Base-by-base conservation (phyloP, 1,140 invertebrate genomes). In the Halesus radiatus region DNA sequence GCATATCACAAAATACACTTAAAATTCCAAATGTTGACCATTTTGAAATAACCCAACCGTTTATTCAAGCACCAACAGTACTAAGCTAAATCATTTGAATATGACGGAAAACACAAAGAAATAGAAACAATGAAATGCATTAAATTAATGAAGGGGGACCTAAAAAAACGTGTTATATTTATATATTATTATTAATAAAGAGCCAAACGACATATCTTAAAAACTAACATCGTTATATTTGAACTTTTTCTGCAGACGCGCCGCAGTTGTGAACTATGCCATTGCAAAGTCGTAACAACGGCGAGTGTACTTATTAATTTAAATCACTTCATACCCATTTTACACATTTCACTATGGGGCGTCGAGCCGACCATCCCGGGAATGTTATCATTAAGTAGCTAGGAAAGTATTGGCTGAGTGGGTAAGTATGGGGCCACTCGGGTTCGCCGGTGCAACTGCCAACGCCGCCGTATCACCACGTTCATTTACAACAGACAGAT, bases 141-240 rank as follows among this genome's bases (percentile, higher is more conserved):
- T 75, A 75, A 78, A 78, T 70, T 50, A 78, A 79, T 26, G 74
- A 54, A 78, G 76, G 68, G 81, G 73, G 16, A 82, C 81, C 81
- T 80, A 77, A 80, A 76, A 78, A 79, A 81, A 80, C 58, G 78
- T 70, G 68, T 80, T 18, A 70, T 70, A 58, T 73, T 54, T 32
- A 78, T 82, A 82, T 81, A 81, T 81, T 62, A n/a, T n/a, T n/a
- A 82, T 80, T 78, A 78, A 80, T 70, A 77, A 80, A 76, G 73
- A 68, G 74, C 77, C 58, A 74, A 80, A 80, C 37, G 81, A 73
- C 72, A 80, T 58, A 80, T 72, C 79, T 83, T 81, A 80, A 58
- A 76, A 76, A 74, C 79, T 83, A 83, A 80, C 81, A 80, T 80
- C 56, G 70, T 83, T 80, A 82, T 82, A 83, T 83, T 83, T 83